Conservation (phyloP, 2,888 invertebrate genomes). For the Neelides folsomi region DNA sequence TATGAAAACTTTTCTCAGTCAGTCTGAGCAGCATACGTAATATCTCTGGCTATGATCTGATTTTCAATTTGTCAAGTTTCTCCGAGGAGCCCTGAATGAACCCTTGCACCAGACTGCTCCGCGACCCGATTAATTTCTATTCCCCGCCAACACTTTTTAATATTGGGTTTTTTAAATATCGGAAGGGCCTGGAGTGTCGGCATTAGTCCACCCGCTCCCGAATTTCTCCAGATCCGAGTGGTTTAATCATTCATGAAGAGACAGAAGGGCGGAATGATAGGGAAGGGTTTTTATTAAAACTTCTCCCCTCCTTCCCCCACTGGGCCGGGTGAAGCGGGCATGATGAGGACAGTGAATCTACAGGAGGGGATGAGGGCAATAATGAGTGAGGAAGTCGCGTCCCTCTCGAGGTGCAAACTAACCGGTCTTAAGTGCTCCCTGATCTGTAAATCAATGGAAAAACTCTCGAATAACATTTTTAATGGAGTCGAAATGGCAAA, state of each 20-base stretch:
- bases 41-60: slow-evolving; percentile 14
- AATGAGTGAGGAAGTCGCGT: not conserved
- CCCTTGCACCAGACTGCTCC: slow-evolving; percentile 17
- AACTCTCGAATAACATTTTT: slow-evolving; percentile 33
- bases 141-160: slow-evolving; percentile 23
- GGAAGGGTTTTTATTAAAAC: not conserved
- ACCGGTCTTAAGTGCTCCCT: slow-evolving; percentile 23
- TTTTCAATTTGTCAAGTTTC: slow-evolving; percentile 23
- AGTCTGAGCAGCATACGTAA: no score
- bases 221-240: slow-evolving; percentile 8
- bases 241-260: slow-evolving; percentile 20
- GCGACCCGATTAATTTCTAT: slow-evolving; percentile 27
- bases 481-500: slow-evolving; percentile 33
- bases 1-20: no score
- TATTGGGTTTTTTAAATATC: slow-evolving; percentile 9
- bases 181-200: not conserved
- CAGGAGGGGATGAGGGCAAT: not conserved
- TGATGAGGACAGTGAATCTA: not conserved
- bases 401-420: slow-evolving; percentile 18
- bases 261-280: not conserved
- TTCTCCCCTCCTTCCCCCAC: not conserved
- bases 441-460: slow-evolving; percentile 34
- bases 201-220: not conserved
- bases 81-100: slow-evolving; percentile 1
- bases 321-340: not conserved